Base-by-base conservation (phyloP, 53 echinoderm and acorn worm genomes). In the Crossaster papposus region DNA sequence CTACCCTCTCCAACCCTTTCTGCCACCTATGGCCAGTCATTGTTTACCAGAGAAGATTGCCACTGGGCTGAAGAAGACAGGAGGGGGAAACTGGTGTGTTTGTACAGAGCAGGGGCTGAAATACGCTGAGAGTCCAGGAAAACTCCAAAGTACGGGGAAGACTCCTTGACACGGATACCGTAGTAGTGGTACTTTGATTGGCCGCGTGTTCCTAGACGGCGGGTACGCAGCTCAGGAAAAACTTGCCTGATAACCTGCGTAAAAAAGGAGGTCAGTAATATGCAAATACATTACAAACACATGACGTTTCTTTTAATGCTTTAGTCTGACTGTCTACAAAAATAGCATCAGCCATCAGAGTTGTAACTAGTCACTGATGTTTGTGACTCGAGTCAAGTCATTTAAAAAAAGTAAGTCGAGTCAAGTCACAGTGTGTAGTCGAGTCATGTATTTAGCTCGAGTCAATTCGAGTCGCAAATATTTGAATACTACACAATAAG, bases 161-260 rank as follows among this genome's bases (percentile, higher is more conserved):
- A 86, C 54, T 72, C 64, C 54, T 92, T 92, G 33, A 96, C 95
- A 36, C 89, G 92, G 78, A 96, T 93, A 30, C 96, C 96, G 88
- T 96, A 94, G 77, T 96, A 96, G 84, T 96, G 96, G 78, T 96
- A 96, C 89, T 96, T 95, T 31, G 96, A 96, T 72, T 96, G 96
- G 14, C 96, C 96, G 7, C 96, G 83, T 8, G 94, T 94, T 22
- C 96, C 96, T 1, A 96, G 89, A 63, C 95, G 95, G 2, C 96
- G 96, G 6, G 95, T 95, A 28, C 81, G 91, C 24, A 96, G 91
- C 15, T 92, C 86, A 33, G 92, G 81, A 79, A 92, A 96, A 17
- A 93, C 86, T 78, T 96, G 96, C 12, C 95, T 73, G 35, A 95
- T 93, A 14, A 93, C 92, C 96, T 96, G 90, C 3, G 9, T 44